phyloP scores from a whole-genome alignment of 2,113 vertebrate genomes.

The Muntiacus reevesi region DNA sequence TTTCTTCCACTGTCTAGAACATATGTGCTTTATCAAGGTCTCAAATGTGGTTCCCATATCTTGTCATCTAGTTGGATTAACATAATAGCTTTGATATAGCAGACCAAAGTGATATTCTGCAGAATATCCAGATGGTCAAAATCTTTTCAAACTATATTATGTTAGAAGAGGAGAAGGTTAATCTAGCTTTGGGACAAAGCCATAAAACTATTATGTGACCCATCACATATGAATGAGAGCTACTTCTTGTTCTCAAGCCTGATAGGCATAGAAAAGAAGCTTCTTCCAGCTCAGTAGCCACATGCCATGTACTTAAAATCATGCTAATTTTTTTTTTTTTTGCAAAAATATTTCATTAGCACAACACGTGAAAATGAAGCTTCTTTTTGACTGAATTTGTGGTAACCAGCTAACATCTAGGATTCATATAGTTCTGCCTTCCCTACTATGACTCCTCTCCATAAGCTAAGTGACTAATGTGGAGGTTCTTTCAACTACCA shows the following conservation, averaged over 20 bases:
- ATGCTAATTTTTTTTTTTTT: background rate
- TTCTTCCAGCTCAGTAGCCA: background rate
- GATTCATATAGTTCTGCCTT: background rate
- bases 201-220: background rate
- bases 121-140: background rate
- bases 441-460: background rate
- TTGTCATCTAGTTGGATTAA: background rate
- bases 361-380: background rate
- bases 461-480: background rate
- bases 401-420: background rate
- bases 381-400: background rate
- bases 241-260: background rate
- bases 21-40: background rate
- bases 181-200: background rate
- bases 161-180: background rate
- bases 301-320: background rate
- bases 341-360: background rate
- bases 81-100: background rate
- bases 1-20: background rate
- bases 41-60: background rate
- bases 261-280: background rate
- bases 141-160: background rate
- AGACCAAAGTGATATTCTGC: background rate
- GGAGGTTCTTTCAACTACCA: background rate
- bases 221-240: background rate